Conservation (phyloP, 2,113 vertebrate genomes). For the Tapirus terrestris region DNA sequence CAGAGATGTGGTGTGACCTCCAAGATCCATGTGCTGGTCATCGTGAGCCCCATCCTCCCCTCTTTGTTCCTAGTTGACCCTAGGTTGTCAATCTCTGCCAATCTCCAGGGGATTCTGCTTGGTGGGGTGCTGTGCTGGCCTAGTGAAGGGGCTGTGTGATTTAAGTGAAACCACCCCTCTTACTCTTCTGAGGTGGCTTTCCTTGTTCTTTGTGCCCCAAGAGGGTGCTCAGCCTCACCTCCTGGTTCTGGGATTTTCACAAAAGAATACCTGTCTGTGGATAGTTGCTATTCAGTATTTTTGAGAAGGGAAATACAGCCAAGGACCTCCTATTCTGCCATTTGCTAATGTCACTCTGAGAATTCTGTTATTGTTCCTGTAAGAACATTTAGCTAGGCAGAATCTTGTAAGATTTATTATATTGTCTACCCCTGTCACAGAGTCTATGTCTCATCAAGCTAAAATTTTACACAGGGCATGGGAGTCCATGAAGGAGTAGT, state of each 20-base stretch:
- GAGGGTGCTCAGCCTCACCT: background rate
- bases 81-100: background rate
- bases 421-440: background rate
- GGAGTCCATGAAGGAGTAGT: background rate
- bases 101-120: too few species aligned
- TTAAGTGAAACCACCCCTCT: too few species aligned
- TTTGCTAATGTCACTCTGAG: background rate
- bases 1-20: background rate
- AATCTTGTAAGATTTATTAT: background rate
- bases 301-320: too few species aligned
- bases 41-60: background rate
- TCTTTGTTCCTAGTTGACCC: background rate
- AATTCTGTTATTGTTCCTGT: background rate
- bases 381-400: background rate
- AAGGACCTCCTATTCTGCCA: too few species aligned
- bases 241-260: background rate
- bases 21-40: background rate
- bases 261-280: too few species aligned
- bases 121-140: too few species aligned
- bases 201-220: background rate
- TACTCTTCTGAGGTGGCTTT: background rate
- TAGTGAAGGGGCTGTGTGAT: too few species aligned
- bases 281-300: too few species aligned
- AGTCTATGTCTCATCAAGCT: background rate
- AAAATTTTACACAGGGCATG: background rate